Evolutionary conservation across 2,113 vertebrate genomes (phyloP), one percentile per base, ranked within the genome.

Genomic region (Tricholaema leucomelas): DNA sequence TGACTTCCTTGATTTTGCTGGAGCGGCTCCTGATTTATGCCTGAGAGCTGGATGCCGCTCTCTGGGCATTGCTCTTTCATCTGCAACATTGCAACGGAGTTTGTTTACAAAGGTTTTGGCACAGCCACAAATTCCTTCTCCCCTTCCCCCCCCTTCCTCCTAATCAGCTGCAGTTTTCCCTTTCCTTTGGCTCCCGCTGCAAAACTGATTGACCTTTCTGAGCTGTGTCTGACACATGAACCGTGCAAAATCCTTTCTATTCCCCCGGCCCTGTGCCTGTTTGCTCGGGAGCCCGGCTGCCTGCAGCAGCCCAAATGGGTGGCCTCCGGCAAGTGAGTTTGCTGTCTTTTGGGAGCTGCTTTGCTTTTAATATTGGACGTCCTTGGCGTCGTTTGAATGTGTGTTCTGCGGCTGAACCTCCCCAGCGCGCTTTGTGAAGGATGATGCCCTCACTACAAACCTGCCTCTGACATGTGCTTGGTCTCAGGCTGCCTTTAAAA

Each of bases 131-230:
- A 93, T 94, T 92, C 64, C 71, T 93, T 73, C 71, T 87, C 87
- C 84, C 89, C 87, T 82, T 85, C 44, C 66, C 82, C 59, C 44
- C 59, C 40, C 23, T 70, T 44, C 78, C 77, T 64, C 81, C 30
- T 42, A 85, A 90, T 88, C 87, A 81, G 74, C 77, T 74, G 75
- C 81, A 73, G 65, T 90, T 90, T 91, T 83, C 81, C 31, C 78
- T 75, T 75, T 83, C 67, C 88, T 90, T 85, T 78, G 81, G 82
- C 75, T 95, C 72, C 60, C 1, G 6, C 89, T 92, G 95, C 90
- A 94, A 83, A 92, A 95, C 85, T 50, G 81, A 87, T 94, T 95
- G 96, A 95, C 95, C 93, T 96, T 91, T 94, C 81, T 33, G 76
- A 83, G 92, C 87, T 64, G 48, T 19, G 89, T 58, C 92, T 96